Percentiles rank a stretch among this genome's conserved stretches.
phyloP scores from a whole-genome alignment of 2,888 invertebrate genomes.

The Cepaea hortensis region DNA sequence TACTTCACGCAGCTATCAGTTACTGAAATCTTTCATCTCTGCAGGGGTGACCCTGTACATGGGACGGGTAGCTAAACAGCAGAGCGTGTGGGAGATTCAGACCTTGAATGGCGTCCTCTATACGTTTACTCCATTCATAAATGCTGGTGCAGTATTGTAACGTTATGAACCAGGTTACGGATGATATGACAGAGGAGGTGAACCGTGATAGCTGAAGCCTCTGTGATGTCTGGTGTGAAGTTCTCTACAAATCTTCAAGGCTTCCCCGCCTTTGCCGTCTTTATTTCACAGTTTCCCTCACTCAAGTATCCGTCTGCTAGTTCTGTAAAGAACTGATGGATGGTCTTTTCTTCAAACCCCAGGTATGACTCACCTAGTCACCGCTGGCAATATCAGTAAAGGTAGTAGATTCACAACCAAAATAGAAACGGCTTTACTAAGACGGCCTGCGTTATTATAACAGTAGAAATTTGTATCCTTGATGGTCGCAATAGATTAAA shows the following conservation, averaged over 20 bases:
- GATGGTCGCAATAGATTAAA: neutral
- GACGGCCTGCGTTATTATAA: neutral
- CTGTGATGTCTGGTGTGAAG: neutral
- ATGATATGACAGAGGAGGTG: slow-evolving; percentile 20
- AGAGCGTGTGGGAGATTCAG: neutral
- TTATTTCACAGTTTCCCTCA: no score
- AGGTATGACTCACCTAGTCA: no score
- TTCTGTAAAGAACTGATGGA: no score
- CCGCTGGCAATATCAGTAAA: no score
- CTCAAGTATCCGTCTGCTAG: no score
- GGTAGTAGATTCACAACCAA: no score
- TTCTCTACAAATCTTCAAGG: neutral
- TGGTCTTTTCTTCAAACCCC: no score
- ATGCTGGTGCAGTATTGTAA: slow-evolving; percentile 16
- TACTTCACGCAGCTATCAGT: slow-evolving; percentile 1
- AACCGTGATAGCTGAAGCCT: neutral
- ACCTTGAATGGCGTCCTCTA: slow-evolving; percentile 6
- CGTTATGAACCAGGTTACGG: slow-evolving; percentile 14
- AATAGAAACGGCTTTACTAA: neutral
- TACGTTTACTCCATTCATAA: slow-evolving; percentile 21
- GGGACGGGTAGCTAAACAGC: neutral
- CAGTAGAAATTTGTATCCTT: neutral
- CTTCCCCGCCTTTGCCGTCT: neutral
- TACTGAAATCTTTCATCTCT: slow-evolving; percentile 21
- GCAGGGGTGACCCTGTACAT: neutral